These are phyloP conservation scores for Panorpa germanica DNA, from an alignment of 2,888 invertebrate genomes.

Conservation along the genomic window DNA sequence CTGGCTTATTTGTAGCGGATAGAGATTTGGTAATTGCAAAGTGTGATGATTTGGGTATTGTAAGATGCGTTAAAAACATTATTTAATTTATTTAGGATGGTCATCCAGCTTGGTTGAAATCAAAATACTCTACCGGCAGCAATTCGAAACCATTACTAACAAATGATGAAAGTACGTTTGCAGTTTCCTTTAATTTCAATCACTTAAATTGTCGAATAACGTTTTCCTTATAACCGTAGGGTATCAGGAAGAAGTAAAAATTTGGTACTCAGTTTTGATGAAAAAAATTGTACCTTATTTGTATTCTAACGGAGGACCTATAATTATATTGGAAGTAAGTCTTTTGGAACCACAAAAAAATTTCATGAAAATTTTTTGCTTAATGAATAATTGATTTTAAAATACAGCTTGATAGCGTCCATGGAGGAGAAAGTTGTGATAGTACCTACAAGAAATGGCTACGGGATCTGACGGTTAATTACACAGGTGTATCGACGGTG, in stretches of 20 bases:
- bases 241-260: slow-evolving; percentile 30
- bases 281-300: slow-evolving; percentile 25
- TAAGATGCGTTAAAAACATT: too few relatives aligned
- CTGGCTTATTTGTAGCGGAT: slow-evolving; percentile 87
- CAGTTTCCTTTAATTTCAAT: slow-evolving; percentile 3
- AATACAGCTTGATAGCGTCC: slow-evolving; percentile 90
- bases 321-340: slow-evolving; percentile 78
- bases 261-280: slow-evolving; percentile 33
- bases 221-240: slow-evolving; percentile 22
- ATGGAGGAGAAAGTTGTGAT: slow-evolving; percentile 76
- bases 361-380: too few relatives aligned
- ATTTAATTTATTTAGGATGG: slow-evolving; percentile 45
- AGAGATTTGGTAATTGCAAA: slow-evolving; percentile 54
- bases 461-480: slow-evolving; percentile 40
- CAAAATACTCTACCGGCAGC: slow-evolving; percentile 42
- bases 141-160: slow-evolving; percentile 44
- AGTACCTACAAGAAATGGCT: slow-evolving; percentile 44
- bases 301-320: slow-evolving; percentile 59
- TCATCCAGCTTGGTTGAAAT: slow-evolving; percentile 54
- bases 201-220: slow-evolving; percentile 6
- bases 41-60: too few relatives aligned
- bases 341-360: too few relatives aligned
- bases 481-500: too few relatives aligned
- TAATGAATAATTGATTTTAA: too few relatives aligned
- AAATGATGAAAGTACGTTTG: slow-evolving; percentile 34